Evolutionary conservation across 2,113 vertebrate genomes (phyloP).

Genomic region (Athene cunicularia): DNA sequence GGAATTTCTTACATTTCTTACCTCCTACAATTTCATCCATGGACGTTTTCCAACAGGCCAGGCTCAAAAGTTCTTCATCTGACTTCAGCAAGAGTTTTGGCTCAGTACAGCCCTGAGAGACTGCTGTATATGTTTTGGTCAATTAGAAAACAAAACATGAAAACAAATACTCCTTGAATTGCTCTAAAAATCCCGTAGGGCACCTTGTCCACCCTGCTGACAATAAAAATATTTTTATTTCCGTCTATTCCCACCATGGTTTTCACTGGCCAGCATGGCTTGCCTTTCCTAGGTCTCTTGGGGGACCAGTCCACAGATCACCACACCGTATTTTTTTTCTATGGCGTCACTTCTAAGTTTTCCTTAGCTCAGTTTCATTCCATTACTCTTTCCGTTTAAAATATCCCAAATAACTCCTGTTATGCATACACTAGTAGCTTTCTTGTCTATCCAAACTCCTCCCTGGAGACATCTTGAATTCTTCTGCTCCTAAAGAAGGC

Average conservation of each 20-base stretch:
- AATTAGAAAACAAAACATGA: constrained; percentile 53
- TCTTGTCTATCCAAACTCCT: neutral
- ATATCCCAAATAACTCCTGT: constrained; percentile 2
- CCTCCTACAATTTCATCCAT: neutral
- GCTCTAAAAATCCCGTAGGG: neutral
- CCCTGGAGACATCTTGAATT: neutral
- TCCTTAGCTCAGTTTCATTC: constrained; percentile 18
- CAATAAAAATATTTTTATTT: constrained; percentile 14
- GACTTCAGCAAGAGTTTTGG: neutral
- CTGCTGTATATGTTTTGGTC: constrained; percentile 16
- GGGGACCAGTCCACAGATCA: neutral
- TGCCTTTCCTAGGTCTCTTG: neutral
- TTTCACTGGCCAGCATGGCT: neutral
- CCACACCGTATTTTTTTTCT: neutral
- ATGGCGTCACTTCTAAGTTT: neutral
- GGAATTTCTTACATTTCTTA: neutral
- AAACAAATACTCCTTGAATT: constrained; percentile 22
- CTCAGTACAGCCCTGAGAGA: neutral
- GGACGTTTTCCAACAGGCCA: neutral
- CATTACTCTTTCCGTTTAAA: neutral
- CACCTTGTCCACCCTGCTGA: neutral
- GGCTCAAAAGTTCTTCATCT: neutral
- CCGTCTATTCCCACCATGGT: neutral
- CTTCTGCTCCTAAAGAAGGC: constrained; percentile 1
- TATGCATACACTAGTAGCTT: neutral